These are phyloP conservation scores for Novumbra hubbsi DNA, from an alignment of 2,797 vertebrate species.

Conservation along the genomic window DNA sequence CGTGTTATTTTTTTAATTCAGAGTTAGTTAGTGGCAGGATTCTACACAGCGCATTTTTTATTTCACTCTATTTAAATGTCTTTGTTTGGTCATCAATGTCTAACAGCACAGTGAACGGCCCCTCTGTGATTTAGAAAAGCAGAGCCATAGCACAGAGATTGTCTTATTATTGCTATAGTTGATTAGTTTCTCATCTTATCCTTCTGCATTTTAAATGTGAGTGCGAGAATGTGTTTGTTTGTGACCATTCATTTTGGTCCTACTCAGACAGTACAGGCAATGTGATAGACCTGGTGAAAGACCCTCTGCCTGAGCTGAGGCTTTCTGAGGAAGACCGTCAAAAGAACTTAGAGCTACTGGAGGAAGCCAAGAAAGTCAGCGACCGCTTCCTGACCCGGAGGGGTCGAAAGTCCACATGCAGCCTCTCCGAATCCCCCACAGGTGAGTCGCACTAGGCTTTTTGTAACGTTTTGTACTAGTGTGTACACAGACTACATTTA, in stretches of 20 bases:
- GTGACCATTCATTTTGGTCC: neutral
- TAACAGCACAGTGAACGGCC: slow-evolving; percentile 25
- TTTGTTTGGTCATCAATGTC: slow-evolving; percentile 48
- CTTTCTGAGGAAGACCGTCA: slow-evolving; percentile 92
- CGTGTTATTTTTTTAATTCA: too few relatives aligned
- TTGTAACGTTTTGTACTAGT: neutral
- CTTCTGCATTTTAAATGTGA: slow-evolving; percentile 7
- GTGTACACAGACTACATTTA: slow-evolving; percentile 25
- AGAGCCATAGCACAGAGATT: slow-evolving; percentile 24
- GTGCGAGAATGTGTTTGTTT: slow-evolving; percentile 19
- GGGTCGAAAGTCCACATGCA: slow-evolving; percentile 87
- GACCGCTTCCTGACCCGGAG: slow-evolving; percentile 89
- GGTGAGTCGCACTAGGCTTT: neutral
- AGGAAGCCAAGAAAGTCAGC: slow-evolving; percentile 94
- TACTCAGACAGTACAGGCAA: slow-evolving; percentile 83
- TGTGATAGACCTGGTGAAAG: slow-evolving; percentile 91
- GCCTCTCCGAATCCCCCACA: slow-evolving; percentile 84
- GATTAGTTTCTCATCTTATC: slow-evolving; percentile 4
- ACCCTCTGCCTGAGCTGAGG: slow-evolving; percentile 85
- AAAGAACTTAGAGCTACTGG: slow-evolving; percentile 93
- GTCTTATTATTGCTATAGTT: slow-evolving; percentile 44
- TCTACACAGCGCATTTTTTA: neutral
- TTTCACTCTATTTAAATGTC: slow-evolving; percentile 1
- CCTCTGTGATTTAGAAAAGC: slow-evolving; percentile 19
- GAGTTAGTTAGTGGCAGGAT: too few relatives aligned